These are phyloP conservation scores for Pangasianodon gigas DNA, from an alignment of 2,113 vertebrate species.

Conservation along the genomic window DNA sequence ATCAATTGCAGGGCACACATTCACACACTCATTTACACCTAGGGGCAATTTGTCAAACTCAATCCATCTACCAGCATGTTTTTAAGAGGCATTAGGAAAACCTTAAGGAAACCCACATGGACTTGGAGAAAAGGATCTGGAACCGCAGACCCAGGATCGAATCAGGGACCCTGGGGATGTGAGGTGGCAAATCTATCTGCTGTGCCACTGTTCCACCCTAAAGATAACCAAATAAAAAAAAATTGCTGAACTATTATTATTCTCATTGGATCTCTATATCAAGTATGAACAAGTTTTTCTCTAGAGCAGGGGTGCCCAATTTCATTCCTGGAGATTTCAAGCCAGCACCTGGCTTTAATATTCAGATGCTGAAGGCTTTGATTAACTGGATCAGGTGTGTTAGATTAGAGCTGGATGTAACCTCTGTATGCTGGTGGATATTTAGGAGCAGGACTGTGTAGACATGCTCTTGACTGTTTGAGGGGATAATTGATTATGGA, in stretches of 20 bases:
- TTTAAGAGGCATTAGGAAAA: not conserved
- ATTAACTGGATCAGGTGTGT: conserved; percentile 2
- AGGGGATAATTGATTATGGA: conserved; percentile 17
- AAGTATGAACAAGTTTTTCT: not conserved
- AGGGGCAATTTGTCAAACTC: not conserved
- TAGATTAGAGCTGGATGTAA: conserved; percentile 2
- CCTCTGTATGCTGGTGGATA: conserved; percentile 13
- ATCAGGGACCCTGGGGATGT: not conserved
- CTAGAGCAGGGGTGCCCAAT: not conserved
- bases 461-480: not conserved
- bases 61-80: not conserved
- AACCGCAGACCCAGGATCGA: not conserved
- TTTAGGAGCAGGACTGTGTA: not conserved
- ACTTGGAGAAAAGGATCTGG: not conserved
- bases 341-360: conserved; percentile 24
- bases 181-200: not conserved
- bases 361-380: not conserved
- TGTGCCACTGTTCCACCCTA: not conserved
- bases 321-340: not conserved
- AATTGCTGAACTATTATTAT: not conserved
- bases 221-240: not conserved
- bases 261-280: not conserved
- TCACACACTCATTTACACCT: not conserved
- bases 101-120: not conserved
- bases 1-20: not conserved